Evolutionary conservation across 2,888 invertebrate genomes (phyloP), one percentile per base, ranked within the genome.

Genomic region (Chaetogeoica ovagalla): DNA sequence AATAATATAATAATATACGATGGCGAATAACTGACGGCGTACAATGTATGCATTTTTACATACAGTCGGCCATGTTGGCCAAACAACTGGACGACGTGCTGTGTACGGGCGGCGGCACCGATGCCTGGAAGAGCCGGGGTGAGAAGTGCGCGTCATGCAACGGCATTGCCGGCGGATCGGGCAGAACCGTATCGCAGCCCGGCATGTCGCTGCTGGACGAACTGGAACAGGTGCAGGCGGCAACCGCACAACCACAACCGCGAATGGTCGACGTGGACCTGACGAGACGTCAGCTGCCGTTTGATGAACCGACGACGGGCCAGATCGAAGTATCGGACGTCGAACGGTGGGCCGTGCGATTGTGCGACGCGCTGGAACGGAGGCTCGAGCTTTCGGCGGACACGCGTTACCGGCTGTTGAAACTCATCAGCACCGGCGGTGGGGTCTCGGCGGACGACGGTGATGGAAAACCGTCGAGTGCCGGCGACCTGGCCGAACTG

Each of bases 121-220:
- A 57, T 0, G 75, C 66, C 17, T 75, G 75, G 75, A 75, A 43
- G 30, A 39, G 43, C 8, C 75, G 75, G 2, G 73, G 43, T 6
- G 71, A 30, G 0, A 75, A 66, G 23, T 75, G 75, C 57, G 59
- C 59, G 3, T 75, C 75, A 43, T 75, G 75, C 19, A 30, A 21
- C 17, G 39, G 39, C 7, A 17, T 19, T 4, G 8, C 57, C 23
- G 1, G 30, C 57, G 66, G 65, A 4, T 1, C 91, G 73, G 90
- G 62, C 23, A 48, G 60, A 3, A 68, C 57, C 30, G 77, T 63
- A 19, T 63, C 79, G 39, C 70, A 70, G 43, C 71, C 77, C 8
- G 43, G 43, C 43, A 63, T 79, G 79, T 79, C 79, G 63, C 39
- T 79, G 37, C 30, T 62, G 63, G 70, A 62, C 39, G 79, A 79